Evolutionary conservation across 2,888 invertebrate species (phyloP).

Genomic region (Ecdyonurus torrentis): DNA sequence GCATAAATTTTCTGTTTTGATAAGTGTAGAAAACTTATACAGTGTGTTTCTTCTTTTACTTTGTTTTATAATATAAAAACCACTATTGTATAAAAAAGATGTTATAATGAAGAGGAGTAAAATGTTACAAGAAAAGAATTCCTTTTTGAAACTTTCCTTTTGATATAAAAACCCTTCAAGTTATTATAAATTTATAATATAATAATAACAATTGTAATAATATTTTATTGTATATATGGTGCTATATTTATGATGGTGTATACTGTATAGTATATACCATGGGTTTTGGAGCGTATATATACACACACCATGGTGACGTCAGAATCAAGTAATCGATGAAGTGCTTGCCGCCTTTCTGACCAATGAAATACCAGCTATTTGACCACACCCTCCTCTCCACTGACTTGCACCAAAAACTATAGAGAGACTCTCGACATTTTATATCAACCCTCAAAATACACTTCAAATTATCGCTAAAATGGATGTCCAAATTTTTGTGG

Average conservation of each 20-base stretch:
- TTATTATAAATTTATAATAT: not conserved
- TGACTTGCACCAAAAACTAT: not conserved
- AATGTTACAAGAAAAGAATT: not conserved
- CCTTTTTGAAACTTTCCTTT: not conserved
- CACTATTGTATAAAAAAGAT: not conserved
- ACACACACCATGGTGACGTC: slow-evolving; percentile 1
- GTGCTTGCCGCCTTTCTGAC: not conserved
- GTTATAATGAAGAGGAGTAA: not conserved
- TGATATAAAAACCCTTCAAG: not conserved
- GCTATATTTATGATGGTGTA: not conserved
- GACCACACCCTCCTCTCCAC: not conserved
- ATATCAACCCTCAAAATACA: not conserved
- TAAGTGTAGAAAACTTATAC: not conserved
- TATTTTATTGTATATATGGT: not conserved
- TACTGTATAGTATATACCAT: not conserved
- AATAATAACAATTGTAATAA: not conserved
- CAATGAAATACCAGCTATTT: not conserved
- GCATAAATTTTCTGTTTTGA: not conserved
- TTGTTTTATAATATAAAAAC: too few species aligned
- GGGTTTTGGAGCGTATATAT: too few species aligned
- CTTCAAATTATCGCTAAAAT: too few species aligned
- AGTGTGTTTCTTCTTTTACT: not conserved
- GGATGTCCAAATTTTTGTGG: too few species aligned
- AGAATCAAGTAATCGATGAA: slow-evolving; percentile 1
- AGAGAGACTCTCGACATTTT: not conserved